phyloP scores from a whole-genome alignment of 2,113 vertebrate species.

The Limnothrissa miodon region DNA sequence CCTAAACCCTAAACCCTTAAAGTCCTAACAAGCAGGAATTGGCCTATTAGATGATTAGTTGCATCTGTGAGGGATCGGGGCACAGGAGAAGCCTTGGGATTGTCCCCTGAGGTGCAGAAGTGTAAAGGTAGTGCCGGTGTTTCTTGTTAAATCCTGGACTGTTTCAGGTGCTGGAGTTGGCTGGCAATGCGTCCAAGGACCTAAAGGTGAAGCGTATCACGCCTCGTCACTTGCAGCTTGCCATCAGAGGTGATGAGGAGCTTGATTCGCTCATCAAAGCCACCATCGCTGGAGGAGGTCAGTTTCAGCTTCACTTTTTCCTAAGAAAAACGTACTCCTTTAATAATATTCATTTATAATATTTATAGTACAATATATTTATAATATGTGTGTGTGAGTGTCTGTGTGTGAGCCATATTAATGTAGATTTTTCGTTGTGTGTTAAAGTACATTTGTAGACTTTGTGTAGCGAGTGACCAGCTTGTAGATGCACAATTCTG shows the following conservation, averaged over 20 bases:
- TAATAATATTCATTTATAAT: too few species aligned
- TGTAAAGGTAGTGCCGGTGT: background rate
- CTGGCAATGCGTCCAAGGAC: constrained; percentile 86
- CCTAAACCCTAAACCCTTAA: too few species aligned
- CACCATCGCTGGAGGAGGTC: constrained; percentile 86
- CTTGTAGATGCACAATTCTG: too few species aligned
- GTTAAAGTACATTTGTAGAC: too few species aligned
- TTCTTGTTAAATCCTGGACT: background rate
- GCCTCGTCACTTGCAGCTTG: constrained; percentile 84
- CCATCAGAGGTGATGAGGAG: constrained; percentile 85
- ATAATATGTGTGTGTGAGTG: background rate
- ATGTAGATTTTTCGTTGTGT: too few species aligned
- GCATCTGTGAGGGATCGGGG: too few species aligned
- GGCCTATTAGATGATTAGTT: too few species aligned
- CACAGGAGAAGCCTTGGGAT: too few species aligned
- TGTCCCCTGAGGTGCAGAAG: background rate
- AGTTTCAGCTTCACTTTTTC: constrained; percentile 30
- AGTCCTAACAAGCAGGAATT: too few species aligned
- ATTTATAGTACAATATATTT: too few species aligned
- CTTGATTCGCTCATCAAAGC: constrained; percentile 88
- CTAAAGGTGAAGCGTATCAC: constrained; percentile 88
- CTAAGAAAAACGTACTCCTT: too few species aligned
- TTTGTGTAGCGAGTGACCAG: too few species aligned
- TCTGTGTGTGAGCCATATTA: background rate
- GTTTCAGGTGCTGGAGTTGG: constrained; percentile 82